Conservation (phyloP, 2,113 vertebrate species). For the Cyanoderma ruficeps region DNA sequence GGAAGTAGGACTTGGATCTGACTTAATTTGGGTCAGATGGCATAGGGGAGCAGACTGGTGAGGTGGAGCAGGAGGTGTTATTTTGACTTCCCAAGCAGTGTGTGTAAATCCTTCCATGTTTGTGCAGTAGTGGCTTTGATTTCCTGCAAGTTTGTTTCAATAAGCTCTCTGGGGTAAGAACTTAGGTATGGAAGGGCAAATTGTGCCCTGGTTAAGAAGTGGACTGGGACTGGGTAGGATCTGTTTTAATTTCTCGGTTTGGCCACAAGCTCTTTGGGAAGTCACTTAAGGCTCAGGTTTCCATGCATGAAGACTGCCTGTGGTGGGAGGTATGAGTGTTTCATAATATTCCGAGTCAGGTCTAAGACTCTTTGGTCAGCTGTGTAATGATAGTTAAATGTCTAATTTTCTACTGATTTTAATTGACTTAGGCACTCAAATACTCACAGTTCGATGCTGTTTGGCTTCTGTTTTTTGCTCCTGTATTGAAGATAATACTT, state of each 20-base stretch:
- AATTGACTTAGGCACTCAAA: neutral
- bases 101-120: slow-evolving; percentile 50
- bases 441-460: neutral
- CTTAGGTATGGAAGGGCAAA: neutral
- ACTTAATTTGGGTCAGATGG: slow-evolving; percentile 31
- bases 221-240: neutral
- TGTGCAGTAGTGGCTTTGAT: slow-evolving; percentile 30
- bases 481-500: neutral
- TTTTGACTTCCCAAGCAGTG: slow-evolving; percentile 39
- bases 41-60: neutral
- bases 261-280: slow-evolving; percentile 21
- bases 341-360: neutral
- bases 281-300: slow-evolving; percentile 40
- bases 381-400: neutral
- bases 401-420: neutral
- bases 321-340: neutral
- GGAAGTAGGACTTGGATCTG: neutral
- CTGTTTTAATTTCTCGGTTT: slow-evolving; percentile 27
- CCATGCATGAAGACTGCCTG: neutral
- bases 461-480: neutral
- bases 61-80: slow-evolving; percentile 33
- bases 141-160: slow-evolving; percentile 56
- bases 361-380: neutral
- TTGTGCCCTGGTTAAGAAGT: neutral
- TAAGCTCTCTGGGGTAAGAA: slow-evolving; percentile 24